Evolutionary conservation across 2,113 vertebrate genomes (phyloP).

Genomic region (Psilopsiagon aurifrons): DNA sequence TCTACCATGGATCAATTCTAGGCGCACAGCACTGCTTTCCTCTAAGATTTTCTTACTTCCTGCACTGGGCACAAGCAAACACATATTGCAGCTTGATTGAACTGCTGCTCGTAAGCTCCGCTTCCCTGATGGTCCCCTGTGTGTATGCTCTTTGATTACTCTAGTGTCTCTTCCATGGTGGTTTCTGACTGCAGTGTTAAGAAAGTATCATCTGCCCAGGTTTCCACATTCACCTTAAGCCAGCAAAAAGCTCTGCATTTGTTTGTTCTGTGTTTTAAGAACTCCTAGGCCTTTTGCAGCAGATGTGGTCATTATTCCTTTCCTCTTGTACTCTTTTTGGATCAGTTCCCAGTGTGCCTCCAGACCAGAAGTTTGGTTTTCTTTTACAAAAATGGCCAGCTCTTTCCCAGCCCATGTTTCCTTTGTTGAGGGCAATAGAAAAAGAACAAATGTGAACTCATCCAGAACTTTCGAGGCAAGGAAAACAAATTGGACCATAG

Average conservation of each 20-base stretch:
- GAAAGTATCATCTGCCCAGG: neutral
- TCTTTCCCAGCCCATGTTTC: neutral
- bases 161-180: neutral
- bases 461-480: slow-evolving; percentile 7
- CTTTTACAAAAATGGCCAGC: neutral
- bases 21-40: neutral
- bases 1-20: neutral
- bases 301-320: neutral
- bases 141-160: neutral
- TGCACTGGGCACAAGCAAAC: neutral
- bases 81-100: neutral
- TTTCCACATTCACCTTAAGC: neutral
- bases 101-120: neutral
- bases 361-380: neutral
- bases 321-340: neutral
- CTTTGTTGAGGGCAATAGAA: neutral
- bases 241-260: neutral
- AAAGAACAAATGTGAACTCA: slow-evolving; percentile 10
- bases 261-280: neutral
- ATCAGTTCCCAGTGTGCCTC: neutral
- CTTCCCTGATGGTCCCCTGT: neutral
- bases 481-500: neutral
- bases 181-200: neutral
- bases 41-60: neutral
- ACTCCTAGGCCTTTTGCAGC: neutral